Evolutionary conservation across 2,113 vertebrate genomes (phyloP), one percentile per base, ranked within the genome.

Genomic region (Myotis davidii): DNA sequence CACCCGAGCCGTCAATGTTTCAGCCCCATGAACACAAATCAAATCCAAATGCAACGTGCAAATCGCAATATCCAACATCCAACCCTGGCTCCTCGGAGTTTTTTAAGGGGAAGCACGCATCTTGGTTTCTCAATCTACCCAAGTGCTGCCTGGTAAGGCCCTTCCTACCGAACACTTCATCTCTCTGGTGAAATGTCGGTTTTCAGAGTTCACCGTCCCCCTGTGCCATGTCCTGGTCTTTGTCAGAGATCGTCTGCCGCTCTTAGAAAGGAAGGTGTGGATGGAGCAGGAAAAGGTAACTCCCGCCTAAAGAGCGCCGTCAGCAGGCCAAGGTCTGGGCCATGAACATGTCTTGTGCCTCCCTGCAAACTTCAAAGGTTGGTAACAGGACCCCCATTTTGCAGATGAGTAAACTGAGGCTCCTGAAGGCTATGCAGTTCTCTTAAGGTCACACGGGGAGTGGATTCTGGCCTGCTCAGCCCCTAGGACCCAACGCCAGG

Each of bases 31-130:
- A 39, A 65, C 45, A 78, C 69, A 83, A 45, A 59, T 72, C 77
- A 90, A 67, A 72, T 77, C 34, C 34, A 29, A 56, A 34, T 23
- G 11, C 59, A 39, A 83, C 72, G 17, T 20, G 61, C 56, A 21
- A 86, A 54, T 16, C 6, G 20, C 18, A 61, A 25, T 20, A 45
- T 48, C 82, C 23, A 81, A 4, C 48, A 45, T 48, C 82, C 23
- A 81, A 4, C 48, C 50, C 56, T 56, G 20, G 42, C 52, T 85
- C 79, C 39, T 85, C 32, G 0, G 59, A 61, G 76, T 48, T 88
- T 93, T 88, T 72, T 65, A 64, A 48, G 27, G 32, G 34, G 64
- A 67, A 92, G 73, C 84, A 61, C 48, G 48, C 32, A 69, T 27
- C 54, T 54, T 84, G 79, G 39, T n/a, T 79, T 93, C 74, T 37